phyloP scores from a whole-genome alignment of 2,797 vertebrate genomes.

The Alectoris magna region DNA sequence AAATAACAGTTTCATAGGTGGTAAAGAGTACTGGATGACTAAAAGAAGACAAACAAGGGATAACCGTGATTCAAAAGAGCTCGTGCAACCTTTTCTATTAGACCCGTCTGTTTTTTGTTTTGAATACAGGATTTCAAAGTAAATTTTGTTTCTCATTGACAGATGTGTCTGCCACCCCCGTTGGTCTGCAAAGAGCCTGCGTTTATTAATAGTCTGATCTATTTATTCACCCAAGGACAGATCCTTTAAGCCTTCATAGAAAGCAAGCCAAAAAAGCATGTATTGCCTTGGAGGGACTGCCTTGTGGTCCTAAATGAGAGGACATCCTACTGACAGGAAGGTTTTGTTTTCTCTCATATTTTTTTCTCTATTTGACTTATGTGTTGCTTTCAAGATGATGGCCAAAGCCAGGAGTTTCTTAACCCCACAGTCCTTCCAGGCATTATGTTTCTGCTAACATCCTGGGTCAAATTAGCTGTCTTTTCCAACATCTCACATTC shows the following conservation, averaged over 20 bases:
- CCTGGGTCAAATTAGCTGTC: constrained; percentile 31
- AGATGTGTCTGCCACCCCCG: not conserved
- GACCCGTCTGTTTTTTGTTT: not conserved
- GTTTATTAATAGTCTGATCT: not conserved
- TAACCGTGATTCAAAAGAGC: not conserved
- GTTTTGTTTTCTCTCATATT: constrained; percentile 29
- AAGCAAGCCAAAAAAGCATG: not conserved
- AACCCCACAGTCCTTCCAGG: not conserved
- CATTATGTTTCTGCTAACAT: constrained; percentile 29
- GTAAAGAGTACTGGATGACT: not conserved
- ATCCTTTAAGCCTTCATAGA: not conserved
- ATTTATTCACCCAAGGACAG: not conserved
- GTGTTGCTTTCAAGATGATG: constrained; percentile 9
- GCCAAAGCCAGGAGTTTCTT: not conserved
- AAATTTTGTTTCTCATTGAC: constrained; percentile 25
- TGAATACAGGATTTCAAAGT: constrained; percentile 29
- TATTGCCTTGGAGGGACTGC: not conserved
- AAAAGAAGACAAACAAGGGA: not conserved
- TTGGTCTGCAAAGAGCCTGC: not conserved
- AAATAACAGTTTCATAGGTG: not conserved
- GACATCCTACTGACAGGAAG: not conserved
- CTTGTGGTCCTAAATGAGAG: not conserved
- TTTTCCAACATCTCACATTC: constrained; percentile 10
- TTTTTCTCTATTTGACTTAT: constrained; percentile 12
- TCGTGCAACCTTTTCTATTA: not conserved